Base-by-base conservation (phyloP, 2,888 invertebrate species). In the Portevinia maculata region DNA sequence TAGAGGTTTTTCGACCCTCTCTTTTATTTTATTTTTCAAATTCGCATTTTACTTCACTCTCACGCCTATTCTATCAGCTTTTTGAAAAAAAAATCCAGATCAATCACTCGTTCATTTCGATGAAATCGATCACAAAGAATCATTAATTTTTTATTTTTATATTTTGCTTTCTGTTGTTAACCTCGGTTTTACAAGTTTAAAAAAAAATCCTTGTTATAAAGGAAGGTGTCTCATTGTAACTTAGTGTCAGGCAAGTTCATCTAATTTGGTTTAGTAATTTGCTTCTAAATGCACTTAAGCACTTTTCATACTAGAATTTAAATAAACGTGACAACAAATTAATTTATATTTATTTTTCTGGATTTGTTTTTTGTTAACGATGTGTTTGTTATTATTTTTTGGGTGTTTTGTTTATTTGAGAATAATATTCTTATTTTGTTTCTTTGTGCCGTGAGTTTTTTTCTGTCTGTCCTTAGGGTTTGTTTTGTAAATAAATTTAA, bases 31-130 rank as follows among this genome's bases (percentile, higher is more conserved):
- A n/a, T 76, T 8, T 55, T 30, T n/a, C n/a, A n/a, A n/a, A 55
- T 48, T 48, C 28, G 28, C 69, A 37, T 70, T 32, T 75, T 57
- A 81, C 60, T 62, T 28, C 53, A 73, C 79, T 67, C 17, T 62
- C 74, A 60, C 74, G 64, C 78, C 67, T 34, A 41, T n/a, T n/a
- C 57, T 73, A 53, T 73, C 62, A 73, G 65, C 73, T 73, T 79
- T 76, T 4, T 5, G 48, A 65, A 9, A 46, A 44, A 32, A 19
- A 28, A 48, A 39, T 17, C 21, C 8, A 53, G 48, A 37, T 53
- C 37, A 44, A 41, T 65, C 46, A 52, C 50, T 46, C 32, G 30
- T 30, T 55, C 76, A 41, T 48, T 6, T 44, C 37, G 28, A 59
- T 39, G 21, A 70, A 55, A 41, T 55, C 28, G 30, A 44, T 41